Evolutionary conservation across 2,888 invertebrate species (phyloP).

Genomic region (Galerucella nymphaeae): DNA sequence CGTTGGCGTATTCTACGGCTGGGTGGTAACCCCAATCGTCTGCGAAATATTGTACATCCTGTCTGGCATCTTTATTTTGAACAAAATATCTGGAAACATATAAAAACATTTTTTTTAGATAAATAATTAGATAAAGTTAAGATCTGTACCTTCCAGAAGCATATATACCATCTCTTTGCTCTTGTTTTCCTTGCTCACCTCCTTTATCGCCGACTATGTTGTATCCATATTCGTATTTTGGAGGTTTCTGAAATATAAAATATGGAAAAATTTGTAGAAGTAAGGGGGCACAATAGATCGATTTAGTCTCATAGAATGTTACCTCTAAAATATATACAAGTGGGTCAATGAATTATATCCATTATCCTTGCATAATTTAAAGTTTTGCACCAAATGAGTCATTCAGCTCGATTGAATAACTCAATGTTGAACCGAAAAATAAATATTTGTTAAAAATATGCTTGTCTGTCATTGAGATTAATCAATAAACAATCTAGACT

Average conservation of each 20-base stretch:
- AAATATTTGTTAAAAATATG: slow-evolving; percentile 7
- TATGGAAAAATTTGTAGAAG: too few relatives aligned
- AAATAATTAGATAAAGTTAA: background rate
- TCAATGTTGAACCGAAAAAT: background rate
- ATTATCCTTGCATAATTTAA: too few relatives aligned
- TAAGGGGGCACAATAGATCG: too few relatives aligned
- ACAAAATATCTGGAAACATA: slow-evolving; percentile 59
- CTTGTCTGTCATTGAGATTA: background rate
- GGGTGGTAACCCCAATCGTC: slow-evolving; percentile 76
- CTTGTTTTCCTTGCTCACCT: slow-evolving; percentile 64
- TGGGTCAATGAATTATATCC: too few relatives aligned
- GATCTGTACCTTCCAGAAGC: slow-evolving; percentile 62
- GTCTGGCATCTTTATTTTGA: slow-evolving; percentile 60
- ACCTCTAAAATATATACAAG: slow-evolving; percentile 30
- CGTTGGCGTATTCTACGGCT: slow-evolving; percentile 69
- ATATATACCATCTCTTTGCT: slow-evolving; percentile 64
- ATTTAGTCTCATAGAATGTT: too few relatives aligned
- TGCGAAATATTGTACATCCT: slow-evolving; percentile 71
- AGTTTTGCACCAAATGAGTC: background rate
- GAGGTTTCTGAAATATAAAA: slow-evolving; percentile 61
- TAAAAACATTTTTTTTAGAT: background rate
- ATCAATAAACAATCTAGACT: background rate
- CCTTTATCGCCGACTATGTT: slow-evolving; percentile 63
- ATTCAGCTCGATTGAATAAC: background rate
- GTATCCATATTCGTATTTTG: slow-evolving; percentile 69